Evolutionary conservation across 2,113 vertebrate genomes (phyloP).

Genomic region (Mesitornis unicolor): DNA sequence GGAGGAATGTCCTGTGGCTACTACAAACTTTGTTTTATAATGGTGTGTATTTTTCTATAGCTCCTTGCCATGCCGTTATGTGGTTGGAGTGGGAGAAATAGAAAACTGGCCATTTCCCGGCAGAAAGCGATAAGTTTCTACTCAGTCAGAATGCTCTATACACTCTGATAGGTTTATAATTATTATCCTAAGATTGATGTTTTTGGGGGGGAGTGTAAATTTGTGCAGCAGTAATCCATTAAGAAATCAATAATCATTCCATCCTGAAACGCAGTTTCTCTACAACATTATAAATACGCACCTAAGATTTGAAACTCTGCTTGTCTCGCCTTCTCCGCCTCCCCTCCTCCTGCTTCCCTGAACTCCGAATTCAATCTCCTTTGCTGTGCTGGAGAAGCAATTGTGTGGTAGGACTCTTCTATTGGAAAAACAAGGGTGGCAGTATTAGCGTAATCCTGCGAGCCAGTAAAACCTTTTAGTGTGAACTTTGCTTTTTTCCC

Average conservation of each 20-base stretch:
- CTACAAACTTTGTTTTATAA: constrained; percentile 54
- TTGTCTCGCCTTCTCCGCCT: background rate
- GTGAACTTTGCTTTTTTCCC: background rate
- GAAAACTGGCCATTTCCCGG: constrained; percentile 78
- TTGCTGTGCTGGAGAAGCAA: constrained; percentile 11
- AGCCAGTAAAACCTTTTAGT: background rate
- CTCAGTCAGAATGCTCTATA: constrained; percentile 67
- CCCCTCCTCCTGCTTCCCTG: background rate
- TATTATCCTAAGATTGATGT: constrained; percentile 81
- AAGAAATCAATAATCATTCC: constrained; percentile 83
- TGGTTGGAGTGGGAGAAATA: constrained; percentile 69
- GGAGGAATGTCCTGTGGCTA: constrained; percentile 38
- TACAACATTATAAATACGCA: constrained; percentile 68
- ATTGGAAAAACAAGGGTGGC: background rate
- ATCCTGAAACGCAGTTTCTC: constrained; percentile 72
- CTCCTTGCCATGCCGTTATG: constrained; percentile 55
- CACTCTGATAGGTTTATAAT: constrained; percentile 77
- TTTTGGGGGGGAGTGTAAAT: constrained; percentile 74
- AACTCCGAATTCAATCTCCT: constrained; percentile 16
- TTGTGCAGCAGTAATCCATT: constrained; percentile 82
- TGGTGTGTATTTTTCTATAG: constrained; percentile 60
- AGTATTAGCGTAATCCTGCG: background rate
- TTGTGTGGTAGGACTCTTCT: background rate
- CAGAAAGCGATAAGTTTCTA: constrained; percentile 72
- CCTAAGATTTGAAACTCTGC: constrained; percentile 40